Evolutionary conservation across 2,113 vertebrate genomes (phyloP).

Genomic region (Lophura nycthemera): DNA sequence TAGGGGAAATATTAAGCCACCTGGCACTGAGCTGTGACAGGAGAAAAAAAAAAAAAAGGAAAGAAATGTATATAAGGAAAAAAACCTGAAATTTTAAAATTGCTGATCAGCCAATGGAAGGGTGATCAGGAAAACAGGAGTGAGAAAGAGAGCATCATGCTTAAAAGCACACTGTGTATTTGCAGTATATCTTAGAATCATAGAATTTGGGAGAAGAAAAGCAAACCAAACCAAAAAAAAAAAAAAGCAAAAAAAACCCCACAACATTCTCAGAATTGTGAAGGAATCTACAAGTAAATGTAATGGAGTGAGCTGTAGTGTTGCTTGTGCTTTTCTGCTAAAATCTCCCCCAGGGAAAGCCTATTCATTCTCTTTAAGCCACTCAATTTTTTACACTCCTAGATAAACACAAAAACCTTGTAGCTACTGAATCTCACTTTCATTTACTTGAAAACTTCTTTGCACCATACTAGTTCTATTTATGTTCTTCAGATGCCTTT

Average conservation of each 20-base stretch:
- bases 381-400: neutral
- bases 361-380: neutral
- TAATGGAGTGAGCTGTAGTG: neutral
- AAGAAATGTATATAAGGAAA: neutral
- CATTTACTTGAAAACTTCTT: neutral
- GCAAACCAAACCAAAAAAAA: rapidly evolving
- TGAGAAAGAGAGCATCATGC: neutral
- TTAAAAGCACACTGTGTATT: neutral
- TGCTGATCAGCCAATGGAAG: neutral
- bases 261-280: neutral
- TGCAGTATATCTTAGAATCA: neutral
- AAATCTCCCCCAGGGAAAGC: neutral
- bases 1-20: neutral
- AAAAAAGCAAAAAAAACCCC: neutral
- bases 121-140: neutral
- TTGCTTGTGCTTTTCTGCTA: neutral
- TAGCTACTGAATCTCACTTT: neutral
- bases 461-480: neutral
- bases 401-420: neutral
- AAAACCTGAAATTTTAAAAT: neutral
- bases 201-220: neutral
- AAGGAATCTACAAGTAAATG: neutral
- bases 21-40: neutral
- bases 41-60: neutral
- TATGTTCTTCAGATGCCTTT: neutral